Evolutionary conservation across 2,797 vertebrate genomes (phyloP).

Genomic region (Eospalax fontanierii): DNA sequence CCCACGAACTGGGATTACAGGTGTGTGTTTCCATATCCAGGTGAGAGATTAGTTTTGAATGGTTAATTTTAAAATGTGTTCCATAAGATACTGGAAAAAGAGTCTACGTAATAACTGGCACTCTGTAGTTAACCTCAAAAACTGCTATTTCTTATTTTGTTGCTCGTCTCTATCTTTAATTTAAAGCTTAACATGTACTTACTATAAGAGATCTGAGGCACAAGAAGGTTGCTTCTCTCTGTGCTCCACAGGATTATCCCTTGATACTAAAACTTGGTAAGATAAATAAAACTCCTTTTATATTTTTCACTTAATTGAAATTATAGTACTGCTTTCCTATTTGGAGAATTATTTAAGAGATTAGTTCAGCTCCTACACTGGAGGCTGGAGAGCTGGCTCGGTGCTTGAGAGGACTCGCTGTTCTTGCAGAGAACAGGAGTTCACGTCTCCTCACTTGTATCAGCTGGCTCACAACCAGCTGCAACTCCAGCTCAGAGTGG

Average conservation of each 20-base stretch:
- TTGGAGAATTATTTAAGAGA: constrained; percentile 45
- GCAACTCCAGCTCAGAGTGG: background rate
- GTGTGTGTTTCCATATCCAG: background rate
- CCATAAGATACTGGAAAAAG: constrained; percentile 19
- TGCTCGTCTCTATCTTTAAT: background rate
- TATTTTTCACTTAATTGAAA: background rate
- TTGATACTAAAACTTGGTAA: background rate
- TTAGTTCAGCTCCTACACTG: background rate
- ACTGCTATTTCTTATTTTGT: constrained; percentile 27
- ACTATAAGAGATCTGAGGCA: background rate
- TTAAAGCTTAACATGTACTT: background rate
- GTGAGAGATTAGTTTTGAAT: constrained; percentile 33
- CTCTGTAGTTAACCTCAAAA: constrained; percentile 2
- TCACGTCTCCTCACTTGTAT: too few species aligned
- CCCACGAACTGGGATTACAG: background rate
- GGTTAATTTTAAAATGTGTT: constrained; percentile 44
- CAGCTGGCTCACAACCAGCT: background rate
- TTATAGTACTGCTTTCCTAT: background rate
- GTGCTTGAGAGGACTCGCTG: too few species aligned
- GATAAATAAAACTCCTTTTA: background rate
- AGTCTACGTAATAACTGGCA: background rate
- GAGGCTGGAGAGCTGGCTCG: background rate
- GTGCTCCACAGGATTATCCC: background rate
- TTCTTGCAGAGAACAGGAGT: too few species aligned
- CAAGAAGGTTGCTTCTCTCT: background rate